These are phyloP conservation scores for Panthera leo DNA, from an alignment of 2,113 vertebrate species.

Conservation along the genomic window DNA sequence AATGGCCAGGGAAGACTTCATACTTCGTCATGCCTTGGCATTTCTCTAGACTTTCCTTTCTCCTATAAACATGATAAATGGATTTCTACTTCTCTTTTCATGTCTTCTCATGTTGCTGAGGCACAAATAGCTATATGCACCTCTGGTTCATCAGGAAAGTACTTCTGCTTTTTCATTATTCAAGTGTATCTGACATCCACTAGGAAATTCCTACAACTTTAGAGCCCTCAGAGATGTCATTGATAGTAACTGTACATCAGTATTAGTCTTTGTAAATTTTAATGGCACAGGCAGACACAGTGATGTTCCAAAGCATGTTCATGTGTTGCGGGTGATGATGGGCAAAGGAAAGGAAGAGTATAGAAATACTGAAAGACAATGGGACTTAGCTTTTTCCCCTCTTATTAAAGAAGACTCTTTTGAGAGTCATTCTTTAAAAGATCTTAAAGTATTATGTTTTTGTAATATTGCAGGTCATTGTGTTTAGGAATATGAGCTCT, in stretches of 20 bases:
- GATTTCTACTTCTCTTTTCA: neutral
- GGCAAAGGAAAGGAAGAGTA: neutral
- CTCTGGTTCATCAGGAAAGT: neutral
- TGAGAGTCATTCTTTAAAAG: neutral
- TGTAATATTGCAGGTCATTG: neutral
- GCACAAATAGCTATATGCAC: neutral
- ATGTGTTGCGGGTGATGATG: neutral
- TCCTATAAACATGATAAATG: neutral
- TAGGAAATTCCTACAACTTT: neutral
- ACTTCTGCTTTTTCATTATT: neutral
- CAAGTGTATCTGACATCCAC: neutral
- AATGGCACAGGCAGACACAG: neutral
- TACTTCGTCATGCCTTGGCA: neutral
- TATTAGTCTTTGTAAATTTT: neutral
- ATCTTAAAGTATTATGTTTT: conserved; percentile 1
- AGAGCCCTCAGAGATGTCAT: neutral
- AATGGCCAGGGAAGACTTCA: neutral
- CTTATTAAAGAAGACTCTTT: neutral
- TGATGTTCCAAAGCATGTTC: neutral
- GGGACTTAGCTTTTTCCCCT: neutral
- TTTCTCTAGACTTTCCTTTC: neutral
- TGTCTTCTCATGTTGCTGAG: neutral
- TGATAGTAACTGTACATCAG: neutral
- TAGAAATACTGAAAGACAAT: neutral
- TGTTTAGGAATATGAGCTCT: neutral